Evolutionary conservation across 2,113 vertebrate genomes (phyloP).

Genomic region (Podilymbus podiceps): DNA sequence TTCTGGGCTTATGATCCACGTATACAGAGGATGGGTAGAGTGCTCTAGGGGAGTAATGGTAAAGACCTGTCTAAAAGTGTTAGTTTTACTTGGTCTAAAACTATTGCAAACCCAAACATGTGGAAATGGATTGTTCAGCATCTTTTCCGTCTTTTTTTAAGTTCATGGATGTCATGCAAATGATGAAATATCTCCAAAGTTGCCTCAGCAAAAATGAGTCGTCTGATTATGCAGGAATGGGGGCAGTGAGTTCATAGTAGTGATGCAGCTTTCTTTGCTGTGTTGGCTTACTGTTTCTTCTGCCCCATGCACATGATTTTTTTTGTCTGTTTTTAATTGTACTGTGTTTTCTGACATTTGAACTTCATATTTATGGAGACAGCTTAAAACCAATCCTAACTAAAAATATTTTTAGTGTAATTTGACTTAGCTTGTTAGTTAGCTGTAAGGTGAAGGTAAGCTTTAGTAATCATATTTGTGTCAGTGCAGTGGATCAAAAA

Average conservation of each 20-base stretch:
- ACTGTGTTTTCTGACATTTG: not conserved
- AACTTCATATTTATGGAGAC: not conserved
- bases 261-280: not conserved
- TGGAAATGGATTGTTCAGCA: not conserved
- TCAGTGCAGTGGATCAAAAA: not conserved
- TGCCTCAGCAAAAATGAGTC: constrained; percentile 46
- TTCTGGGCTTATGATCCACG: accelerated
- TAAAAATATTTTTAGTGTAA: not conserved
- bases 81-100: not conserved
- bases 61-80: not conserved
- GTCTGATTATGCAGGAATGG: constrained; percentile 31
- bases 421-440: not conserved
- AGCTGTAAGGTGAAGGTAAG: not conserved
- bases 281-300: not conserved
- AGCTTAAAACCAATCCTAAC: not conserved
- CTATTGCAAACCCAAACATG: not conserved
- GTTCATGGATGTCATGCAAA: not conserved
- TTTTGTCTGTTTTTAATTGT: not conserved
- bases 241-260: not conserved
- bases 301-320: not conserved
- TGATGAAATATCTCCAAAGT: constrained; percentile 1
- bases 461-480: not conserved
- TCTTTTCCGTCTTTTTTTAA: constrained; percentile 7
- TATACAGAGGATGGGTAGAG: not conserved
- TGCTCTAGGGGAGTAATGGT: not conserved